Percentiles rank a stretch among this genome's conserved stretches.
Evolutionary conservation across 1,140 invertebrate species (phyloP).

Genomic region (Elysia chlorotica): DNA sequence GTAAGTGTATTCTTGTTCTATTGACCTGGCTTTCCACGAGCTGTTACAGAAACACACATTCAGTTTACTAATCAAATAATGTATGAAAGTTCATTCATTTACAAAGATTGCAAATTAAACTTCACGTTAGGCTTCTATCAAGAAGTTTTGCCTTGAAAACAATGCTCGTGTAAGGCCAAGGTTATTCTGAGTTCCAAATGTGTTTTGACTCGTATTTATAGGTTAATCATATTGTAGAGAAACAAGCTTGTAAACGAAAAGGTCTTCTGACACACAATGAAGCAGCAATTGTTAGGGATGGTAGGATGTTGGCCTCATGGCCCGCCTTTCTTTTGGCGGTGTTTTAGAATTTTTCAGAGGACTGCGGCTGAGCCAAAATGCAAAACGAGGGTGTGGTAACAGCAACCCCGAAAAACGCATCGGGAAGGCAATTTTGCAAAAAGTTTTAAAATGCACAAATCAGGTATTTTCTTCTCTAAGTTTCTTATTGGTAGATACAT

Average conservation of each 20-base stretch:
- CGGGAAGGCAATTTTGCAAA: background rate
- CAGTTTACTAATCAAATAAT: too few relatives aligned
- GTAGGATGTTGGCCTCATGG: background rate
- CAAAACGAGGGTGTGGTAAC: background rate
- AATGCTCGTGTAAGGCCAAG: too few relatives aligned
- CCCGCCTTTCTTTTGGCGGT: conserved; percentile 19
- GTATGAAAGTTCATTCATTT: too few relatives aligned
- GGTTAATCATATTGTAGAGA: background rate
- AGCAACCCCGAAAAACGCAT: background rate
- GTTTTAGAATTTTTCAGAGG: conserved; percentile 24
- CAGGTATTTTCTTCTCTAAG: conserved; percentile 11
- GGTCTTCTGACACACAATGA: background rate
- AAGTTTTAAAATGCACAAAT: background rate
- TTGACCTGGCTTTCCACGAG: too few relatives aligned
- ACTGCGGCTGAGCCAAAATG: too few relatives aligned
- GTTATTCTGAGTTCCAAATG: too few relatives aligned
- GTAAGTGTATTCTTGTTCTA: too few relatives aligned
- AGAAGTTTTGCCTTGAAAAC: too few relatives aligned
- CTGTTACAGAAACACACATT: too few relatives aligned
- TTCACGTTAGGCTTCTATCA: too few relatives aligned
- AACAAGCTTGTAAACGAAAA: background rate
- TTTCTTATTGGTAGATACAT: background rate
- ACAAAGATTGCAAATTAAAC: too few relatives aligned
- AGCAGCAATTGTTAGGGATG: background rate
- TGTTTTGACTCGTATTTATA: background rate